These are phyloP conservation scores for Resseliella maxima DNA, from an alignment of 2,888 invertebrate genomes.

Conservation along the genomic window DNA sequence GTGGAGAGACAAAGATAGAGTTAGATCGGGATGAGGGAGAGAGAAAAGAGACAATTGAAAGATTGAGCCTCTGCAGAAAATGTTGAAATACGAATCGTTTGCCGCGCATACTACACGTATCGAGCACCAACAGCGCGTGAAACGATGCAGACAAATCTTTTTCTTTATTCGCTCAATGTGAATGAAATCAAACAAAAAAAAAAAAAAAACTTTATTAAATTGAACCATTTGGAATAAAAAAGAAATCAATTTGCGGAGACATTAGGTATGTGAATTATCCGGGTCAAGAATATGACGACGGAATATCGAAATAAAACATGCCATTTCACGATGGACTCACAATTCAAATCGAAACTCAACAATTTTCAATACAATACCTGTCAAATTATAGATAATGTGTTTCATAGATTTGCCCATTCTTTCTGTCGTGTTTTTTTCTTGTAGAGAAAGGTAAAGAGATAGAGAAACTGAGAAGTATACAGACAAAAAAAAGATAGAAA, in stretches of 20 bases:
- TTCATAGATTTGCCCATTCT: conserved; percentile 4
- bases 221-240: conserved; percentile 14
- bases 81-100: not conserved
- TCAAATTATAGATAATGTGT: conserved; percentile 24
- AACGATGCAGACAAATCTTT: not conserved
- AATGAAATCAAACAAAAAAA: not conserved
- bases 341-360: not conserved
- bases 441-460: not conserved
- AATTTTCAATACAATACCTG: conserved; percentile 28
- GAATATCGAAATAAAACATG: not conserved
- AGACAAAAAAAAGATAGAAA: not conserved
- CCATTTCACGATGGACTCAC: not conserved
- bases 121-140: not conserved
- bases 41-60: too few relatives aligned
- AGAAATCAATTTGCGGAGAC: not conserved
- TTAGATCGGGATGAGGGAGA: too few relatives aligned
- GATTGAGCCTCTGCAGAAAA: not conserved
- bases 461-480: not conserved
- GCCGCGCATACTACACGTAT: not conserved
- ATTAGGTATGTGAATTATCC: conserved; percentile 4
- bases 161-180: not conserved
- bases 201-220: not conserved
- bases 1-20: too few relatives aligned
- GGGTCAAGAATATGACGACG: not conserved
- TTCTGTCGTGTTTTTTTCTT: not conserved